Conservation (phyloP, 1,140 invertebrate genomes). For the Metopolophium dirhodum region DNA sequence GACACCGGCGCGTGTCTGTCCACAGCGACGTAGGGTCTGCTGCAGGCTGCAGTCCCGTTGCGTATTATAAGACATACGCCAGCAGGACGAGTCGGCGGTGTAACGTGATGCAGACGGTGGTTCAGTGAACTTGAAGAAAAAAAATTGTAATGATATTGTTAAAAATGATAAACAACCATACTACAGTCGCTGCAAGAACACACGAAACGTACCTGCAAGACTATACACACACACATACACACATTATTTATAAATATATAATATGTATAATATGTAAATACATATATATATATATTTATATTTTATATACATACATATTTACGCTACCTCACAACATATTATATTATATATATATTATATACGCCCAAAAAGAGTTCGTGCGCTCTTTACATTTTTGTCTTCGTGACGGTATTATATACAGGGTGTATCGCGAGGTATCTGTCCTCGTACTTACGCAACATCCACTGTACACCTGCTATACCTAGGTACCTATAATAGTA, state of each 20-base stretch:
- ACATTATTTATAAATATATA: background rate
- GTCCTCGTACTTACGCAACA: background rate
- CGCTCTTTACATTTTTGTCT: background rate
- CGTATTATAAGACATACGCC: background rate
- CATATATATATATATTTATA: too few relatives aligned
- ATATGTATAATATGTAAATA: too few relatives aligned
- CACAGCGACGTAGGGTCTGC: background rate
- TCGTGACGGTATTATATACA: background rate
- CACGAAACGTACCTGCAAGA: background rate
- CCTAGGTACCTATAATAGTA: background rate
- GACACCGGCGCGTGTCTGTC: background rate
- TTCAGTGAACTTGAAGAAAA: background rate
- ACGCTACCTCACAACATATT: background rate
- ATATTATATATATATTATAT: background rate
- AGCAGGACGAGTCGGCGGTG: background rate
- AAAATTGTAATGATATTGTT: background rate
- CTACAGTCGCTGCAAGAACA: background rate
- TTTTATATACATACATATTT: background rate
- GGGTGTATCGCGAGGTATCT: background rate
- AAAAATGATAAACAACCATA: slow-evolving; percentile 2
- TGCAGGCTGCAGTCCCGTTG: background rate
- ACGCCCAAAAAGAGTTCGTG: slow-evolving; percentile 1
- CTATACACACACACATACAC: too few relatives aligned
- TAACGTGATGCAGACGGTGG: background rate
- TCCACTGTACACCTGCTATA: background rate